These are phyloP conservation scores for Hystrix brachyura DNA, from an alignment of 2,113 vertebrate species.

Conservation along the genomic window DNA sequence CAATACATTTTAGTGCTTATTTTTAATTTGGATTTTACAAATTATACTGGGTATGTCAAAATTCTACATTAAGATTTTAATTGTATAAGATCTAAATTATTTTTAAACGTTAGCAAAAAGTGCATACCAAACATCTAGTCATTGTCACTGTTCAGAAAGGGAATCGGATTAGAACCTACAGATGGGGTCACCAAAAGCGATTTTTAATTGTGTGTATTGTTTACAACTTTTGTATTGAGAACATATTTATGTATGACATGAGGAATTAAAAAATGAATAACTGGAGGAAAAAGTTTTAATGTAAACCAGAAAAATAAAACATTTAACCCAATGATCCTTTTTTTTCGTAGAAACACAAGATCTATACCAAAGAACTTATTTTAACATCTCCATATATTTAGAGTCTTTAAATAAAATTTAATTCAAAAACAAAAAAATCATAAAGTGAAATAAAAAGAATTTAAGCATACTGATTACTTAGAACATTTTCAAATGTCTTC, in stretches of 20 bases:
- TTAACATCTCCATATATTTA: background rate
- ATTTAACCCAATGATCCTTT: background rate
- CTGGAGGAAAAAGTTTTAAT: background rate
- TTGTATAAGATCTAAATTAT: background rate
- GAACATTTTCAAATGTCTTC: background rate
- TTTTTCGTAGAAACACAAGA: constrained; percentile 6
- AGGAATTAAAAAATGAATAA: background rate
- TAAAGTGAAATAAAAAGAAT: background rate
- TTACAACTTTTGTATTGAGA: constrained; percentile 17
- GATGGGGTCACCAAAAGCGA: background rate
- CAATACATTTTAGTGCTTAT: background rate
- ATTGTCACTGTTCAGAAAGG: background rate
- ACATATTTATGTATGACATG: background rate
- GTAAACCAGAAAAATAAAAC: constrained; percentile 27
- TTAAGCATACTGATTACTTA: background rate
- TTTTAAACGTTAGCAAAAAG: constrained; percentile 29
- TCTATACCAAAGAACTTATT: background rate
- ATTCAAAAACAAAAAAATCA: constrained; percentile 31
- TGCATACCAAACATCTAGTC: background rate
- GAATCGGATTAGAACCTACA: background rate
- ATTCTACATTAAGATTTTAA: constrained; percentile 35
- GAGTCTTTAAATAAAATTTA: background rate
- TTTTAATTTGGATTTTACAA: background rate
- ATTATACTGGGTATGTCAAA: background rate
- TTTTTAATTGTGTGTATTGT: background rate